These are phyloP conservation scores for Meda fulgida DNA, from an alignment of 2,797 vertebrate species.

Conservation along the genomic window DNA sequence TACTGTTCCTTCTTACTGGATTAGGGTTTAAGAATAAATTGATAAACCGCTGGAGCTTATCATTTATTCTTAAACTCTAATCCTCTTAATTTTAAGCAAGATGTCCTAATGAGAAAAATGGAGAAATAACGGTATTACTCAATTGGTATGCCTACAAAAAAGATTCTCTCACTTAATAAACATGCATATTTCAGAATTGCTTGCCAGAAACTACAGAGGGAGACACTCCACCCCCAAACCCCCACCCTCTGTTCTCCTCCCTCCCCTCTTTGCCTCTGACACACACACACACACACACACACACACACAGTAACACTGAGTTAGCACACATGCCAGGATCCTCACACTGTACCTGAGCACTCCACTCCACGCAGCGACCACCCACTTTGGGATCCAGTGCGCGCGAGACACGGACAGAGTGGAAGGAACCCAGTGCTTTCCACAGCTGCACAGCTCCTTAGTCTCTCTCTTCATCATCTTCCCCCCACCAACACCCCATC, in stretches of 20 bases:
- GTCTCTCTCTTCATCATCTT: background rate
- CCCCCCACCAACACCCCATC: background rate
- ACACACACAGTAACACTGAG: slow-evolving; percentile 21
- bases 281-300: slow-evolving; percentile 28
- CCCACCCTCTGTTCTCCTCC: slow-evolving; percentile 34
- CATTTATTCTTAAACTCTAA: background rate
- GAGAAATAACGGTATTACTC: background rate
- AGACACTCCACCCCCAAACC: slow-evolving; percentile 47
- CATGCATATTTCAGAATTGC: slow-evolving; percentile 48
- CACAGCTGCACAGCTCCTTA: slow-evolving; percentile 9
- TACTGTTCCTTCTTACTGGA: background rate
- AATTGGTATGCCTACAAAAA: background rate
- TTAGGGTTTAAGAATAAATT: background rate
- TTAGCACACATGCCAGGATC: slow-evolving; percentile 56
- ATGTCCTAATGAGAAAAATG: background rate
- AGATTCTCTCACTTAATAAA: background rate
- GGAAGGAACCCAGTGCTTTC: slow-evolving; percentile 27
- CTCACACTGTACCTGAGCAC: slow-evolving; percentile 58
- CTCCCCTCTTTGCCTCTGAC: slow-evolving; percentile 24
- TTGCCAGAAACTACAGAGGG: slow-evolving; percentile 42
- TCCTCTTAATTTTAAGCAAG: background rate
- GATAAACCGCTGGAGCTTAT: background rate
- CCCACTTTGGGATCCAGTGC: slow-evolving; percentile 50
- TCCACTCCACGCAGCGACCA: slow-evolving; percentile 54
- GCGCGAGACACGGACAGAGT: slow-evolving; percentile 5